A percentile compares a stretch with the other conserved stretches of the same genome.
Conservation (phyloP, 2,797 vertebrate species). For the Myotis planiceps region DNA sequence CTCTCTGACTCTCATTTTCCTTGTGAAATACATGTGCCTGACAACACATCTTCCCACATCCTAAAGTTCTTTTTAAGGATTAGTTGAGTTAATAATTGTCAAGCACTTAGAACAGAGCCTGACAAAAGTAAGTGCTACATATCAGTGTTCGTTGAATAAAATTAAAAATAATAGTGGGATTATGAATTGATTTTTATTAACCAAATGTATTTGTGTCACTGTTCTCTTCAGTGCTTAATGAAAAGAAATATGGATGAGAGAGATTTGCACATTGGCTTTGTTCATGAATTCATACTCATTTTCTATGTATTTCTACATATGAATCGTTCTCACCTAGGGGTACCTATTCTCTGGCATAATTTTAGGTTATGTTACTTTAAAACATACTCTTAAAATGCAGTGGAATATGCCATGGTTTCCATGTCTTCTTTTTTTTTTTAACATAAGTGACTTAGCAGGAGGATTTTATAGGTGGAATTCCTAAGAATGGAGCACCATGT, state of each 20-base stretch:
- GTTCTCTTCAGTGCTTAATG: background rate
- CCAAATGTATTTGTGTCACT: background rate
- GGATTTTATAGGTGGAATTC: background rate
- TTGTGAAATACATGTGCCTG: background rate
- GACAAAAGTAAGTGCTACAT: background rate
- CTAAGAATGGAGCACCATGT: background rate
- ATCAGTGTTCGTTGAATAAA: background rate
- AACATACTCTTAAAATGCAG: background rate
- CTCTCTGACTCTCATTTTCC: background rate
- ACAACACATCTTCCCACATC: background rate
- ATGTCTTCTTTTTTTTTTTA: background rate
- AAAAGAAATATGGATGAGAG: background rate
- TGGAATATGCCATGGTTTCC: background rate
- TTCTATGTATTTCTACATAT: background rate
- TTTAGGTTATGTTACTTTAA: background rate
- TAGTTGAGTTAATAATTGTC: background rate
- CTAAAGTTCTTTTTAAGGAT: background rate
- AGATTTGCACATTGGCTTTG: background rate
- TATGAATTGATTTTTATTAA: background rate
- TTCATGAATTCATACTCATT: background rate
- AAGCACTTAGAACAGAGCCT: background rate
- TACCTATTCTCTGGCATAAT: background rate
- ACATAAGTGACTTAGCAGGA: background rate
- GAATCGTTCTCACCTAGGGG: background rate
- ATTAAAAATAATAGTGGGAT: background rate